Percentiles rank a stretch among this genome's conserved stretches.
Evolutionary conservation across 2,888 invertebrate species (phyloP).

Genomic region (Caenorhabditis sulstoni): DNA sequence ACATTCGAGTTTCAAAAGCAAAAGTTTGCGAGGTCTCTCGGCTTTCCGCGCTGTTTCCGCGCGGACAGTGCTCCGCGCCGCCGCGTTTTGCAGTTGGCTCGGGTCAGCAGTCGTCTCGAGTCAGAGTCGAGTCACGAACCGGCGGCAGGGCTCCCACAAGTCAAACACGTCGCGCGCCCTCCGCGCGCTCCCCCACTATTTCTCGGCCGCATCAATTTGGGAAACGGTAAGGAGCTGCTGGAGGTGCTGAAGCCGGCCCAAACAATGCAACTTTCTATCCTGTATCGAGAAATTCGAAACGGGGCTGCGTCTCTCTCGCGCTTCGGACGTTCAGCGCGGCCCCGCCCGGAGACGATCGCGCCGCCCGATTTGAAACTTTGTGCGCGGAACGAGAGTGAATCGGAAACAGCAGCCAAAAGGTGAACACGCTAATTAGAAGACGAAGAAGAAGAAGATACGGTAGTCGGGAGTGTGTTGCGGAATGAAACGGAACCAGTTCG

Average conservation of each 20-base stretch:
- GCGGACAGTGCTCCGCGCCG: conserved; percentile 28
- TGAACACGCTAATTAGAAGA: conserved; percentile 59
- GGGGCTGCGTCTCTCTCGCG: conserved; percentile 11
- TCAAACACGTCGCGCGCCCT: conserved; percentile 52
- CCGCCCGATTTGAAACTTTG: conserved; percentile 52
- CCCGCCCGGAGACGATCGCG: conserved; percentile 22
- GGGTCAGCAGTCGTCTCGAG: conserved; percentile 43
- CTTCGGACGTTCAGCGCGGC: conserved; percentile 20
- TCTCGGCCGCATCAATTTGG: conserved; percentile 40
- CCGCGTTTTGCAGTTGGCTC: conserved; percentile 25
- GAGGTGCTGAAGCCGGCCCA: conserved; percentile 11
- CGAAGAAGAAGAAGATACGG: conserved; percentile 45
- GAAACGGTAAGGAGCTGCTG: conserved; percentile 43
- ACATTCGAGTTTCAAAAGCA: conserved; percentile 58
- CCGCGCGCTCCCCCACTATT: conserved; percentile 24
- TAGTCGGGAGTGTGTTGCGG: conserved; percentile 56
- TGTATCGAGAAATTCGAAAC: conserved; percentile 43
- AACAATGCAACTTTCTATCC: conserved; percentile 49
- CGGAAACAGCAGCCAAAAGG: conserved; percentile 19
- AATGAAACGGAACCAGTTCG: conserved; percentile 48
- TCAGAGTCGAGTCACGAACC: conserved; percentile 47
- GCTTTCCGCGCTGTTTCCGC: conserved; percentile 48
- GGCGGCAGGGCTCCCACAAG: conserved; percentile 44
- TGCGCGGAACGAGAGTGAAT: conserved; percentile 51
- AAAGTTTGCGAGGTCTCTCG: conserved; percentile 48